These are phyloP conservation scores for Mionectes macconnelli DNA, from an alignment of 2,113 vertebrate species.

Conservation along the genomic window DNA sequence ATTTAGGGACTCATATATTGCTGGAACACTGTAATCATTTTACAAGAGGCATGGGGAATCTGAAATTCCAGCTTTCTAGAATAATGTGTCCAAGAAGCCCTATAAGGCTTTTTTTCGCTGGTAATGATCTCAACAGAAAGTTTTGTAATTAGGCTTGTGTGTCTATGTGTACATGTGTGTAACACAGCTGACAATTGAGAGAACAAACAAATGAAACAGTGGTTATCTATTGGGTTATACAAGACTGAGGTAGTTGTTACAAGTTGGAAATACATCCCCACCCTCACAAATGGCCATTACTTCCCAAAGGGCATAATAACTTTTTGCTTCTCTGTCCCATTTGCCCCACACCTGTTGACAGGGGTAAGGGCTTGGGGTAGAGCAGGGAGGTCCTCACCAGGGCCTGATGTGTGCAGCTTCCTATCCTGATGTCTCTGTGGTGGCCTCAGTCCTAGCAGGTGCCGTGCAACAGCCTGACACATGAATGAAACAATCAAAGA, in stretches of 20 bases:
- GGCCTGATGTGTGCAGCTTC: fast-evolving
- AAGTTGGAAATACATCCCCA: not conserved
- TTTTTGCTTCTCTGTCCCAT: not conserved
- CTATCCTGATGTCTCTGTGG: not conserved
- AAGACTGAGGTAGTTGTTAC: not conserved
- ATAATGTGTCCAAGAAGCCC: not conserved
- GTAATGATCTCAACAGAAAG: not conserved
- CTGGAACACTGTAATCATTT: not conserved
- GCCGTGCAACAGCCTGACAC: fast-evolving
- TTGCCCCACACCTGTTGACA: not conserved
- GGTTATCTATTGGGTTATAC: not conserved
- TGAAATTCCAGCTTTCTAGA: not conserved
- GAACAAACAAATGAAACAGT: not conserved
- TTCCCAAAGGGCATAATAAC: not conserved
- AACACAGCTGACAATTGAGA: not conserved
- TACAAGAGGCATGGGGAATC: not conserved
- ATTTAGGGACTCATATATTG: not conserved
- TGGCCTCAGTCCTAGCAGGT: not conserved
- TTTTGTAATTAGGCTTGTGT: not conserved
- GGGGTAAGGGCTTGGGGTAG: not conserved
- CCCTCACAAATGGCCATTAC: not conserved
- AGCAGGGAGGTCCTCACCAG: not conserved
- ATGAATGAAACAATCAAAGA: not conserved
- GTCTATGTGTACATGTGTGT: not conserved
- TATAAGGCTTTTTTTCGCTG: not conserved